Evolutionary conservation across 53 echinoderm and acorn worm species (phyloP).

Genomic region (Zoroaster sp.): DNA sequence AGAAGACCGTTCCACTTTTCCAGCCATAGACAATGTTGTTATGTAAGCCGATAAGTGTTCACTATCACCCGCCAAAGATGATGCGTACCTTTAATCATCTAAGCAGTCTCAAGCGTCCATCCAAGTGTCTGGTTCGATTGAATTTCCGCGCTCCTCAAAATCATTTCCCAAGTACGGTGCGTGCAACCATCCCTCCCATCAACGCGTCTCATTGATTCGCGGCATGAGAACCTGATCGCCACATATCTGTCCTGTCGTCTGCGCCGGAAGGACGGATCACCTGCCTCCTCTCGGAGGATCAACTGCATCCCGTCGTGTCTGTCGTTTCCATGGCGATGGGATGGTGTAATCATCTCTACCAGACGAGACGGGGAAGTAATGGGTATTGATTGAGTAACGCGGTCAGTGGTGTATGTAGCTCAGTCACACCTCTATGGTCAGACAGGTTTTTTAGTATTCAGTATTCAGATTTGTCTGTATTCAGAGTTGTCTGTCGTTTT

Average conservation of each 20-base stretch:
- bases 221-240: not conserved
- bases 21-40: no score
- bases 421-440: no score
- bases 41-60: no score
- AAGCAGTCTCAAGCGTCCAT: not conserved
- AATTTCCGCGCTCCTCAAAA: not conserved
- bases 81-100: not conserved
- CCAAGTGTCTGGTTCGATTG: not conserved
- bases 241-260: not conserved
- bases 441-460: no score
- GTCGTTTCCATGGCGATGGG: slow-evolving; percentile 12
- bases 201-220: not conserved
- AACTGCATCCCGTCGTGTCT: slow-evolving; percentile 1
- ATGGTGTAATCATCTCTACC: not conserved
- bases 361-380: not conserved
- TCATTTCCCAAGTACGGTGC: not conserved
- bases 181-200: not conserved
- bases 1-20: no score
- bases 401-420: not conserved
- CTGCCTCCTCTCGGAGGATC: slow-evolving; percentile 8
- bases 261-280: slow-evolving; percentile 23
- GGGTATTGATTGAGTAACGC: not conserved
- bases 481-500: no score
- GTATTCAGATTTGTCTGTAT: no score
- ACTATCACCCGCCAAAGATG: no score